Percentiles rank a stretch among this genome's conserved stretches.
These are phyloP conservation scores for Sinocyclocheilus anshuiensis DNA, from an alignment of 2,113 vertebrate species.

Conservation along the genomic window DNA sequence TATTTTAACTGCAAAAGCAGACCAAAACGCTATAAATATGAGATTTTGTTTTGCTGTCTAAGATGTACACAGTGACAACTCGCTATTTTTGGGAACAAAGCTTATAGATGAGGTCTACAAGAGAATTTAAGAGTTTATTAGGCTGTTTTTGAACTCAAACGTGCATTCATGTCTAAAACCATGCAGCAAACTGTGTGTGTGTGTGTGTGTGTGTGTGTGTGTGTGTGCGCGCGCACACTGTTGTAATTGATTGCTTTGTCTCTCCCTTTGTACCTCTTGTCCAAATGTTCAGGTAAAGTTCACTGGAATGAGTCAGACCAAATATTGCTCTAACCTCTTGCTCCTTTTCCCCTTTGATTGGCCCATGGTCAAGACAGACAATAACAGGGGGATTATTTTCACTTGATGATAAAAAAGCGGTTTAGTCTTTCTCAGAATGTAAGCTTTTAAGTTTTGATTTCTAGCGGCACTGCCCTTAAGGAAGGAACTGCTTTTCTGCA, in stretches of 20 bases:
- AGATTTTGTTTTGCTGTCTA: neutral
- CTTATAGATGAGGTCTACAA: neutral
- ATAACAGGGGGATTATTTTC: constrained; percentile 24
- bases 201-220: too few relatives aligned
- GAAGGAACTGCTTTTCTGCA: constrained; percentile 1
- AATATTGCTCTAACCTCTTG: constrained; percentile 33
- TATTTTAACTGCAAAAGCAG: neutral
- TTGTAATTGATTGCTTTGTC: constrained; percentile 9
- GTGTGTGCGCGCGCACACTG: neutral
- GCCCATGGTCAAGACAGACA: neutral
- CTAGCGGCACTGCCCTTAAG: neutral
- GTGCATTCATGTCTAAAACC: neutral
- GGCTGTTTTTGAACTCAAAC: neutral
- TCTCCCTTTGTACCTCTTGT: neutral
- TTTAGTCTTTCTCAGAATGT: constrained; percentile 18
- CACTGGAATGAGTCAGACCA: constrained; percentile 20
- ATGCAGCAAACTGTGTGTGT: neutral
- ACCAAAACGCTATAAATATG: neutral
- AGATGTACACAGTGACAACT: neutral
- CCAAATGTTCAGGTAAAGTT: constrained; percentile 13
- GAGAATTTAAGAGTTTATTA: neutral
- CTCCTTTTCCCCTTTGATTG: constrained; percentile 19
- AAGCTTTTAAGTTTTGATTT: constrained; percentile 26
- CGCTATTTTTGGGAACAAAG: neutral
- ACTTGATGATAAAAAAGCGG: constrained; percentile 33